A percentile compares a stretch with the other conserved stretches of the same genome.
Conservation (phyloP, 2,888 invertebrate species). For the Penaeus monodon region DNA sequence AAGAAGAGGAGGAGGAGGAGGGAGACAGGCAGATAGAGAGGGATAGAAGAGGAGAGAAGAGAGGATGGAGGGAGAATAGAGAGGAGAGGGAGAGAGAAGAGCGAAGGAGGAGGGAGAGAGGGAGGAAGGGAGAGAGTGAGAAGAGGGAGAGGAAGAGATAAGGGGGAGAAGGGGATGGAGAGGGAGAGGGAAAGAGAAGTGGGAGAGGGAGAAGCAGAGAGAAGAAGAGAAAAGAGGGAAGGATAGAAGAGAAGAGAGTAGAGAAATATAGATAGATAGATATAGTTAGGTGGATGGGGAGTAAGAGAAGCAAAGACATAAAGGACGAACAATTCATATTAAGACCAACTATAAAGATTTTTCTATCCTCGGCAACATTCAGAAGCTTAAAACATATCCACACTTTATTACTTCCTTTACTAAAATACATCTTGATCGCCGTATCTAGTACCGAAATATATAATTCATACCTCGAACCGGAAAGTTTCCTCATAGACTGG, state of each 20-base stretch:
- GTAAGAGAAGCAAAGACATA: background rate
- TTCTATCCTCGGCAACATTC: no score
- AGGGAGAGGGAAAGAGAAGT: no score
- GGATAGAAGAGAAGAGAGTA: no score
- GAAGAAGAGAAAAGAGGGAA: no score
- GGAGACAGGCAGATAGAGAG: background rate
- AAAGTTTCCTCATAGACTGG: slow-evolving; percentile 71
- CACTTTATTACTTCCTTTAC: no score
- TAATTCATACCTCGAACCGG: slow-evolving; percentile 69
- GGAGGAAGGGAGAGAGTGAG: background rate
- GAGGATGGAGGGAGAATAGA: background rate
- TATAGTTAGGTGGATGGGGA: no score
- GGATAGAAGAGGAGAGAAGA: background rate
- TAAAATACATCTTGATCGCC: no score
- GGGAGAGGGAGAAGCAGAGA: background rate
- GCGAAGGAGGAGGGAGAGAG: background rate
- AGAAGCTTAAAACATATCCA: no score
- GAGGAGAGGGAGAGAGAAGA: background rate
- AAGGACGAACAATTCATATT: no score
- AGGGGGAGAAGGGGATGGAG: background rate
- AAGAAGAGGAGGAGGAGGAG: background rate
- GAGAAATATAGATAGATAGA: no score
- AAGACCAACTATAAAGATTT: no score
- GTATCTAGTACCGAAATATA: no score
- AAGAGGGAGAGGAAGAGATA: background rate